Evolutionary conservation across 2,113 vertebrate species (phyloP).

Genomic region (Planiliza haematocheilus): DNA sequence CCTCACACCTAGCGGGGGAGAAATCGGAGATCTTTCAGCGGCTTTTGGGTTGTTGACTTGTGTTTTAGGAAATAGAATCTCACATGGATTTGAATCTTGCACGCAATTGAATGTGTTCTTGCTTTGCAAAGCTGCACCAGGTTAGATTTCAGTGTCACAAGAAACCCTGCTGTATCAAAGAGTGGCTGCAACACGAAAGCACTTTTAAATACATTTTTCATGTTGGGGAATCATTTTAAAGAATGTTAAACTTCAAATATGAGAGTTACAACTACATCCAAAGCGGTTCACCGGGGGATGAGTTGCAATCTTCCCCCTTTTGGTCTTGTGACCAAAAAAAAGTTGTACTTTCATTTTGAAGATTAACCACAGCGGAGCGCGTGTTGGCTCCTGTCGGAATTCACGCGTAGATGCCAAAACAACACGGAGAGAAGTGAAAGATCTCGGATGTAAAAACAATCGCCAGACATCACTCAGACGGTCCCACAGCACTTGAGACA

Average conservation of each 20-base stretch:
- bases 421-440: background rate
- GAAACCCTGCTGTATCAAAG: background rate
- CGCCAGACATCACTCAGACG: background rate
- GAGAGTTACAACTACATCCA: background rate
- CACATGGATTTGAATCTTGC: accelerated
- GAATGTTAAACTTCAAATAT: background rate
- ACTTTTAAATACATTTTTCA: too few species aligned
- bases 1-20: constrained; percentile 1
- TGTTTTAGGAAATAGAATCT: background rate
- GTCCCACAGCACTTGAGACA: background rate
- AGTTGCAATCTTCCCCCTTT: background rate
- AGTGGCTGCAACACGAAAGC: background rate
- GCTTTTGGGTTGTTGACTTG: constrained; percentile 5
- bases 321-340: background rate
- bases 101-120: background rate
- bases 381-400: background rate
- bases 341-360: background rate
- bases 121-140: background rate
- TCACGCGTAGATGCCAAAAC: background rate
- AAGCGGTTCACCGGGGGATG: background rate
- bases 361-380: background rate
- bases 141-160: background rate
- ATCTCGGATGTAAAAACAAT: background rate
- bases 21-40: constrained; percentile 34
- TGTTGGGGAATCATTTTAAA: background rate